phyloP scores from a whole-genome alignment of 2,888 invertebrate species.

The Venustoraphidia nigricollis region DNA sequence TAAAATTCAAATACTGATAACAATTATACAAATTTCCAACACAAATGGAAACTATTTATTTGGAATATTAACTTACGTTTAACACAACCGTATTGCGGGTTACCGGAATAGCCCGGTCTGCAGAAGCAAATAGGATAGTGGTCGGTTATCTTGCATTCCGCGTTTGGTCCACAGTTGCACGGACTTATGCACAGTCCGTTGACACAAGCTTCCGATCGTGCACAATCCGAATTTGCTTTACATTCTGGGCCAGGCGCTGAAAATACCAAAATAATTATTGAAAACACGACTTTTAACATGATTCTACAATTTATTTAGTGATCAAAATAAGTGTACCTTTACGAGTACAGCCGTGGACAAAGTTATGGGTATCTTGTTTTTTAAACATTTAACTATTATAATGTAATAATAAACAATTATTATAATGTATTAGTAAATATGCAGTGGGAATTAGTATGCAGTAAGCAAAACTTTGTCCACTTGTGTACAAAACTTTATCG shows the following conservation, averaged over 20 bases:
- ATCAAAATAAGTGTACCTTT: not conserved
- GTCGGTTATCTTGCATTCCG: conserved; percentile 65
- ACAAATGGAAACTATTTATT: not conserved
- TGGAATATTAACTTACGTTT: conserved; percentile 36
- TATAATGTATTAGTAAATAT: too few species aligned
- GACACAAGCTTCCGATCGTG: conserved; percentile 67
- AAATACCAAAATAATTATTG: conserved; percentile 16
- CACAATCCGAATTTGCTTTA: conserved; percentile 64
- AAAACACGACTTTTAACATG: not conserved
- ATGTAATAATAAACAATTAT: too few species aligned
- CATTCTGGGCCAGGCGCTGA: conserved; percentile 55
- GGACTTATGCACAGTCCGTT: conserved; percentile 68
- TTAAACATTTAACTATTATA: too few species aligned
- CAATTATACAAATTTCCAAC: not conserved
- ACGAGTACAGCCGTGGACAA: too few species aligned
- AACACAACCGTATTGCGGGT: conserved; percentile 65
- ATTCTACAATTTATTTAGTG: not conserved
- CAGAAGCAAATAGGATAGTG: conserved; percentile 81
- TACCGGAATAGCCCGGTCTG: conserved; percentile 67
- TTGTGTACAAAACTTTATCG: too few species aligned
- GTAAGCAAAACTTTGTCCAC: too few species aligned
- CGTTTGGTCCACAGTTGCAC: conserved; percentile 70
- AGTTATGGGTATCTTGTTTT: too few species aligned
- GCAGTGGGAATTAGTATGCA: too few species aligned
- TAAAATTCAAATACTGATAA: not conserved